phyloP scores from a whole-genome alignment of 2,797 vertebrate genomes.

The Dipus sagitta region DNA sequence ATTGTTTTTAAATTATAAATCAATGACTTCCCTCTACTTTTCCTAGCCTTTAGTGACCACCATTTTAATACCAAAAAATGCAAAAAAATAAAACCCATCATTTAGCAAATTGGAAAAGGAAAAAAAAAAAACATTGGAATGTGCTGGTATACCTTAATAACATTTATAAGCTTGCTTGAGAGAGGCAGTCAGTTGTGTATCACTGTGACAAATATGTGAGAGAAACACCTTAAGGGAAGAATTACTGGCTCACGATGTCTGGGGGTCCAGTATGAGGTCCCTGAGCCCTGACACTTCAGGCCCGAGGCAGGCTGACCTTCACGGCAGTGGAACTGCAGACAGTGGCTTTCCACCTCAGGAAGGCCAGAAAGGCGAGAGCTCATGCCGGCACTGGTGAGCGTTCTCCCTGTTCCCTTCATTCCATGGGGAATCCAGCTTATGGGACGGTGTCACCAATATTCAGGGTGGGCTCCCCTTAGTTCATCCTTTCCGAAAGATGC shows the following conservation, averaged over 20 bases:
- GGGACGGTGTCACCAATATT: background rate
- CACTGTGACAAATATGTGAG: background rate
- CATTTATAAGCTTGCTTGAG: background rate
- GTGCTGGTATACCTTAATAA: background rate
- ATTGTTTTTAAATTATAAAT: conserved; percentile 32
- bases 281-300: background rate
- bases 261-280: background rate
- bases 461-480: background rate
- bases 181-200: background rate
- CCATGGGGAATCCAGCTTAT: background rate
- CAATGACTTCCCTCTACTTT: background rate
- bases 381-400: background rate
- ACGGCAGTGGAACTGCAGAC: no score
- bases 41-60: background rate
- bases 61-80: background rate
- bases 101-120: background rate
- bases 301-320: background rate
- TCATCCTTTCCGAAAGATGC: background rate
- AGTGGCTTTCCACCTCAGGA: background rate
- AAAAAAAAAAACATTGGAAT: background rate
- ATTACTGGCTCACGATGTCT: background rate
- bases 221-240: background rate
- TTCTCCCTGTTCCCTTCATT: background rate
- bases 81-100: background rate
- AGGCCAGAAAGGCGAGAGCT: background rate